Conservation (phyloP, 2,797 vertebrate species). For the Tympanoctomys barrerae region DNA sequence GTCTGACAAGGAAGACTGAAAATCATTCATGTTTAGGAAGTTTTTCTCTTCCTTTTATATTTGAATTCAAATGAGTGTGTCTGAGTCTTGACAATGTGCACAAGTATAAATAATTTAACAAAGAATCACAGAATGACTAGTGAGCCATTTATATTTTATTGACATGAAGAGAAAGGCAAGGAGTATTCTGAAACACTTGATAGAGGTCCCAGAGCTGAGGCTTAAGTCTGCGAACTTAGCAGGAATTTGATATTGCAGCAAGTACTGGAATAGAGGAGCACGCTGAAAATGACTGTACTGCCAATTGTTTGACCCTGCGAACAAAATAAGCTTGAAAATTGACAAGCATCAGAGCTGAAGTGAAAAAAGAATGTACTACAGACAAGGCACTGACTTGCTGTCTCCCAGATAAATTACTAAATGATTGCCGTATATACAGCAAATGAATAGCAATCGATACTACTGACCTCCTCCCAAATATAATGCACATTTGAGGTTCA, state of each 20-base stretch:
- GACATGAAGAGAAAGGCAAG: neutral
- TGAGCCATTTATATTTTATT: neutral
- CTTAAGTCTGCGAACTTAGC: neutral
- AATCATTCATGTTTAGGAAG: neutral
- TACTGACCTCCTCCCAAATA: neutral
- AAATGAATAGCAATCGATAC: neutral
- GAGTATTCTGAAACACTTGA: neutral
- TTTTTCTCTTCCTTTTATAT: neutral
- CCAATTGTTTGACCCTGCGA: conserved; percentile 1
- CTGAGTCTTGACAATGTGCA: neutral
- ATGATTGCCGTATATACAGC: neutral
- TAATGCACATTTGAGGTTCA: neutral
- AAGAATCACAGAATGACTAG: neutral
- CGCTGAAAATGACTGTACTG: neutral
- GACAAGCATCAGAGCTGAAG: neutral
- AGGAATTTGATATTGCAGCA: conserved; percentile 40
- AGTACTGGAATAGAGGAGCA: neutral
- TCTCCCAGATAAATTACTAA: neutral
- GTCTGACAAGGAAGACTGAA: conserved; percentile 33
- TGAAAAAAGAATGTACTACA: neutral
- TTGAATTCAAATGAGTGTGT: neutral
- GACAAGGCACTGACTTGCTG: neutral
- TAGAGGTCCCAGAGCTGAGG: neutral
- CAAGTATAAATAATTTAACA: conserved; percentile 10
- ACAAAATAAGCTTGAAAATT: conserved; percentile 27